These are phyloP conservation scores for Hetaerina titia DNA, from an alignment of 2,888 invertebrate species.

Conservation along the genomic window DNA sequence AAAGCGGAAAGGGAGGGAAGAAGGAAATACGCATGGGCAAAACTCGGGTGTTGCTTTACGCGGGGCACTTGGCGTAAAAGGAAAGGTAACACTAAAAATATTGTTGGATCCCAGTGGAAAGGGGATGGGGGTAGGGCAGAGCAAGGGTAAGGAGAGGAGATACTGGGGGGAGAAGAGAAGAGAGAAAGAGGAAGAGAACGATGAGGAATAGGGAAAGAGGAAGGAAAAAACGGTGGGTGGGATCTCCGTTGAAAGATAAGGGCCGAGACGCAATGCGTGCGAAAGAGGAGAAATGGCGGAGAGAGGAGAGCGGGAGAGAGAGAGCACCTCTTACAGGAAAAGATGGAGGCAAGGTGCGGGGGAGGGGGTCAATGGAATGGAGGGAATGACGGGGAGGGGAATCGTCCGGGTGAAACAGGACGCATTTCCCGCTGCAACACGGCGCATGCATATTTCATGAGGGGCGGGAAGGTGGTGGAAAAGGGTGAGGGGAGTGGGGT, in stretches of 20 bases:
- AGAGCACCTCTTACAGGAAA: not conserved
- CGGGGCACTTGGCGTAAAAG: not conserved
- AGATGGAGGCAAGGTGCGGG: not conserved
- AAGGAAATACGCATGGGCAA: not conserved
- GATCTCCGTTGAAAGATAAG: no score
- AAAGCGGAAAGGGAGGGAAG: no score
- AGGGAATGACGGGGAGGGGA: not conserved
- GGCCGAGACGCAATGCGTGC: not conserved
- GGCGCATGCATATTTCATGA: conserved; percentile 60
- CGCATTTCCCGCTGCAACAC: conserved; percentile 58
- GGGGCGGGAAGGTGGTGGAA: not conserved
- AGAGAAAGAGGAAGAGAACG: no score
- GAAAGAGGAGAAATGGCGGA: not conserved
- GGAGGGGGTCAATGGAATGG: not conserved
- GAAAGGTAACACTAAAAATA: not conserved
- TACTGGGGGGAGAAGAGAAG: no score
- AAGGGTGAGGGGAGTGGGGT: not conserved
- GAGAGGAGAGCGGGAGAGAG: not conserved
- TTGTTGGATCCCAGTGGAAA: not conserved
- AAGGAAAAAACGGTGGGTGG: no score
- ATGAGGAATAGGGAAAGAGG: no score
- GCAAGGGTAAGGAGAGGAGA: no score
- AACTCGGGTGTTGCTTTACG: not conserved
- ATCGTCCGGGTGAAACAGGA: conserved; percentile 16
- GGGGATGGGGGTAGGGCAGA: no score